Percentiles rank a stretch among this genome's conserved stretches.
Evolutionary conservation across 2,113 vertebrate genomes (phyloP).

Genomic region (Prietella phreatophila): DNA sequence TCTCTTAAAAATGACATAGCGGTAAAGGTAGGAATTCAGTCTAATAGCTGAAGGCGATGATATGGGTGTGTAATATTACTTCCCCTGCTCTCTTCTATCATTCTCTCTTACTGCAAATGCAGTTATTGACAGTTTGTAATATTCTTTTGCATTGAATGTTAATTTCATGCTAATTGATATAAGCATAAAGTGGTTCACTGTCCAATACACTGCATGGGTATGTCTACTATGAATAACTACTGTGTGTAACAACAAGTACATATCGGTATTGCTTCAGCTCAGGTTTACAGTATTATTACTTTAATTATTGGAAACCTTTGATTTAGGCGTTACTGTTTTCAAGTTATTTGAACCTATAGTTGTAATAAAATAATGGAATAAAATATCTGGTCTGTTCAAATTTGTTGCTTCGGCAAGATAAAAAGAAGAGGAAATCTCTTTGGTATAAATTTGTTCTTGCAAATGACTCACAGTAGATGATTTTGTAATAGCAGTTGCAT

Average conservation of each 20-base stretch:
- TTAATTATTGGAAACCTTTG: conserved; percentile 52
- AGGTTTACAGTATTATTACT: conserved; percentile 42
- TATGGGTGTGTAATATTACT: conserved; percentile 7
- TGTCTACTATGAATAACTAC: conserved; percentile 55
- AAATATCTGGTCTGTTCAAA: background rate
- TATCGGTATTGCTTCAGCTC: conserved; percentile 48
- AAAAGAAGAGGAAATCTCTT: background rate
- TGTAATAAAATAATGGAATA: background rate
- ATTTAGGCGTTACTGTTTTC: conserved; percentile 57
- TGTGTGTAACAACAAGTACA: conserved; percentile 53
- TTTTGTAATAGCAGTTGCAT: background rate
- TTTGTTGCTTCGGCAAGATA: background rate
- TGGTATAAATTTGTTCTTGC: background rate
- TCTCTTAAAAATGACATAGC: conserved; percentile 19
- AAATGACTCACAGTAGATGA: background rate
- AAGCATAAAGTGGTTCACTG: conserved; percentile 64
- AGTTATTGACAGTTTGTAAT: conserved; percentile 64
- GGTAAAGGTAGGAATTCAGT: conserved; percentile 29
- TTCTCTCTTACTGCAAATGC: conserved; percentile 26
- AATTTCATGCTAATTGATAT: conserved; percentile 65
- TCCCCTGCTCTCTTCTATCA: conserved; percentile 10
- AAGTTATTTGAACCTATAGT: conserved; percentile 34
- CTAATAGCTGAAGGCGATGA: conserved; percentile 11
- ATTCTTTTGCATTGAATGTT: conserved; percentile 59
- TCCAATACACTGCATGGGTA: conserved; percentile 55